A percentile compares a stretch with the other conserved stretches of the same genome.
Evolutionary conservation across 1,140 invertebrate species (phyloP).

Genomic region (Arion vulgaris): DNA sequence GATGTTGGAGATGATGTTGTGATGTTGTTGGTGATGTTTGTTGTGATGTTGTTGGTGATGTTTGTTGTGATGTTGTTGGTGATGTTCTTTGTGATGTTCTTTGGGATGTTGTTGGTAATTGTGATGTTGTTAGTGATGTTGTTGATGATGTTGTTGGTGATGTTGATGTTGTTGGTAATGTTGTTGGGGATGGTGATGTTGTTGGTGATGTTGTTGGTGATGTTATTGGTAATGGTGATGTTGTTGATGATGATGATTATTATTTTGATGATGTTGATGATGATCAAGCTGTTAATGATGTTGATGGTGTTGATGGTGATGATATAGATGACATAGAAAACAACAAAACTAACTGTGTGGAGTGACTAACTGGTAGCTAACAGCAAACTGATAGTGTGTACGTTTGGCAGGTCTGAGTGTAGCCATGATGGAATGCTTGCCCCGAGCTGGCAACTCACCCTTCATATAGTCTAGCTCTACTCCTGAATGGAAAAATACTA

Average conservation of each 20-base stretch:
- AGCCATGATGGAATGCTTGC: slow-evolving; percentile 60
- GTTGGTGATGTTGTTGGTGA: background rate
- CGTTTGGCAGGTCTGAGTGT: slow-evolving; percentile 63
- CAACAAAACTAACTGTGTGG: slow-evolving; percentile 57
- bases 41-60: no score
- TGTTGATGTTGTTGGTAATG: background rate
- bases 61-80: no score
- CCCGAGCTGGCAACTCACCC: slow-evolving; percentile 67
- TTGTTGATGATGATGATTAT: background rate
- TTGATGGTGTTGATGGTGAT: slow-evolving; percentile 25
- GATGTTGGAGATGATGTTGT: slow-evolving; percentile 7
- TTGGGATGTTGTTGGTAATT: background rate
- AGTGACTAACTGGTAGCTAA: slow-evolving; percentile 68
- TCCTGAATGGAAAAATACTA: no score
- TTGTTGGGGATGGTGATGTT: background rate
- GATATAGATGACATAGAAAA: slow-evolving; percentile 6
- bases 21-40: no score
- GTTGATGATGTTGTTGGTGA: background rate
- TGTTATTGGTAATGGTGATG: background rate
- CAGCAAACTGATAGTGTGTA: slow-evolving; percentile 68
- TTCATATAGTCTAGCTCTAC: slow-evolving; percentile 62
- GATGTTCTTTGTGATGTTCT: no score
- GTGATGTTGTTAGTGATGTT: background rate
- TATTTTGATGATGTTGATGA: background rate
- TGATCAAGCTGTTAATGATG: background rate